These are phyloP conservation scores for Ips typographus DNA, from an alignment of 1,140 invertebrate species.

Conservation along the genomic window DNA sequence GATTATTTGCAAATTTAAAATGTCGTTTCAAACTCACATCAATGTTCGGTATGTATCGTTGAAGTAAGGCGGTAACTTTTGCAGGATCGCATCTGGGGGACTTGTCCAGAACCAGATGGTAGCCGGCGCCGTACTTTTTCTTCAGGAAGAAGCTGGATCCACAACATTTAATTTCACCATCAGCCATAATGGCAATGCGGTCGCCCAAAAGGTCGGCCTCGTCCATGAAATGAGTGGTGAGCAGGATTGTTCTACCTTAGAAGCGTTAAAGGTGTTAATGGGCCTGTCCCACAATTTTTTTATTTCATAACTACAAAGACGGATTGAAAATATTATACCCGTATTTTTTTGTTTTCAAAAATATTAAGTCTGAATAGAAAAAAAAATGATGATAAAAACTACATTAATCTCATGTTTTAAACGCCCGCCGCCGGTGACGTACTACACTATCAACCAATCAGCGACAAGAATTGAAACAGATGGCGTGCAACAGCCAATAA, in stretches of 20 bases:
- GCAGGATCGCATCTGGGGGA: conserved; percentile 57
- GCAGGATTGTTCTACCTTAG: conserved; percentile 69
- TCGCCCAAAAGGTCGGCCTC: conserved; percentile 95
- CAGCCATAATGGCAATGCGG: conserved; percentile 87
- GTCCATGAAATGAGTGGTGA: conserved; percentile 99
- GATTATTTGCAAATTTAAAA: neutral
- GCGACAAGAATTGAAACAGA: too few species aligned
- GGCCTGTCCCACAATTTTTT: too few species aligned
- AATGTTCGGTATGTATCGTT: conserved; percentile 42
- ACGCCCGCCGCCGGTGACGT: too few species aligned
- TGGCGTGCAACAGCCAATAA: too few species aligned
- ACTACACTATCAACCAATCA: too few species aligned
- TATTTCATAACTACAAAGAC: too few species aligned
- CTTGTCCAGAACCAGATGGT: conserved; percentile 59
- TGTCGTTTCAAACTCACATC: conserved; percentile 23
- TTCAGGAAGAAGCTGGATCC: conserved; percentile 88
- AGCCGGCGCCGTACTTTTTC: conserved; percentile 77
- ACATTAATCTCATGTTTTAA: too few species aligned
- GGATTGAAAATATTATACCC: too few species aligned
- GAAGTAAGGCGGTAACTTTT: conserved; percentile 40
- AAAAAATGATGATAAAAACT: neutral
- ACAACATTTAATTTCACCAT: conserved; percentile 78
- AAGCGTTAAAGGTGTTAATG: neutral
- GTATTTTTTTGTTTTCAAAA: too few species aligned
- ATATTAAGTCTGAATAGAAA: too few species aligned